phyloP scores from a whole-genome alignment of 1,140 invertebrate genomes.

The Meteorus sp. region DNA sequence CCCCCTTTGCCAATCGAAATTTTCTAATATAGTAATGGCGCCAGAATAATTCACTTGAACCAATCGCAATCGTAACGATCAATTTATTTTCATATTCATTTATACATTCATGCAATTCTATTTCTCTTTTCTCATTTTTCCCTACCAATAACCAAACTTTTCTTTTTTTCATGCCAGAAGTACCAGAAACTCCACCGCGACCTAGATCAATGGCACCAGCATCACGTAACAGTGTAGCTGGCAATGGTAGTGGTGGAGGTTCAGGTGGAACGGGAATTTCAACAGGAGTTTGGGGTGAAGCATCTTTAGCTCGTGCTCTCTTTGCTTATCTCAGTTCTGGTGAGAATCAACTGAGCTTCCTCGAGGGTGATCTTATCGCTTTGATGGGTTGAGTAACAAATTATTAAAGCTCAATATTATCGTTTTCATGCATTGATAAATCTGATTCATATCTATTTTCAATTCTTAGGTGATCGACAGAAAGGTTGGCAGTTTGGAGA shows the following conservation, averaged over 20 bases:
- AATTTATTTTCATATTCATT: no score
- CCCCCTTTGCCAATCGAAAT: no score
- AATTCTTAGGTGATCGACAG: slow-evolving; percentile 70
- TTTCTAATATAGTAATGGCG: no score
- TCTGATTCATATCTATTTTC: no score
- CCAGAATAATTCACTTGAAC: no score
- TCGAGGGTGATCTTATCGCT: slow-evolving; percentile 86
- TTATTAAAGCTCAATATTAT: slow-evolving; percentile 3
- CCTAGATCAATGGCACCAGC: slow-evolving; percentile 75
- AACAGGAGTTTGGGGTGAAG: slow-evolving; percentile 55
- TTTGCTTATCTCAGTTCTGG: slow-evolving; percentile 89
- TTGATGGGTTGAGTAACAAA: slow-evolving; percentile 68
- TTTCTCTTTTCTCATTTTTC: background rate
- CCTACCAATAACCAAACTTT: background rate
- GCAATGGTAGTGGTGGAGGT: slow-evolving; percentile 30
- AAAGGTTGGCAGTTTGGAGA: slow-evolving; percentile 96
- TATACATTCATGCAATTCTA: no score
- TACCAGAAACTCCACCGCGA: slow-evolving; percentile 62
- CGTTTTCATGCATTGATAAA: background rate
- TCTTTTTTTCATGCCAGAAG: slow-evolving; percentile 46
- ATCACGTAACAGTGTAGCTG: slow-evolving; percentile 60
- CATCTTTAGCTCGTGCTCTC: slow-evolving; percentile 76
- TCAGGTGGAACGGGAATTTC: slow-evolving; percentile 34
- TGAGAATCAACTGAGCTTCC: slow-evolving; percentile 89
- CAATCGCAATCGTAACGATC: no score